phyloP scores from a whole-genome alignment of 2,888 invertebrate species.

The Ligdia adustata region DNA sequence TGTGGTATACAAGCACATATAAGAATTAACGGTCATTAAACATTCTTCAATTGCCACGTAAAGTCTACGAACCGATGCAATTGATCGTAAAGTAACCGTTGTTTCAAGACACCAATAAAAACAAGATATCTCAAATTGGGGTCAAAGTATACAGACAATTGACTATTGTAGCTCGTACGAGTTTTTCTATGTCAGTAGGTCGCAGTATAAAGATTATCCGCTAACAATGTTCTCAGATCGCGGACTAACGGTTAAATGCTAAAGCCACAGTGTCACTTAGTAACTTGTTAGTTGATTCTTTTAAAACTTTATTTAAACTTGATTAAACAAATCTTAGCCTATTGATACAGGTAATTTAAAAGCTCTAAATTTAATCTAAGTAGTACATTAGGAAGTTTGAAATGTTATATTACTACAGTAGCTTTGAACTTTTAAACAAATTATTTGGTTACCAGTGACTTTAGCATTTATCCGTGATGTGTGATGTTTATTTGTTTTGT shows the following conservation, averaged over 20 bases:
- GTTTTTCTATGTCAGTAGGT: constrained; percentile 50
- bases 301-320: too few species aligned
- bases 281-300: neutral
- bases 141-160: constrained; percentile 38
- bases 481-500: constrained; percentile 45
- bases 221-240: constrained; percentile 43
- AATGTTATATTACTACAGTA: too few species aligned
- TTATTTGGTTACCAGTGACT: neutral
- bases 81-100: neutral
- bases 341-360: too few species aligned
- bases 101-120: constrained; percentile 7
- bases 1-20: too few species aligned
- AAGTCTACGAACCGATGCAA: too few species aligned
- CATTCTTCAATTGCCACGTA: too few species aligned
- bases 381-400: too few species aligned
- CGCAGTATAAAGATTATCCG: constrained; percentile 38
- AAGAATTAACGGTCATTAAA: too few species aligned
- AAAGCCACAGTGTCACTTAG: constrained; percentile 17
- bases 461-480: constrained; percentile 35
- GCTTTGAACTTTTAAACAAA: too few species aligned
- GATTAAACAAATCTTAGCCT: too few species aligned
- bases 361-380: too few species aligned
- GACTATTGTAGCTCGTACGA: constrained; percentile 44
- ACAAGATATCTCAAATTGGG: constrained; percentile 17
- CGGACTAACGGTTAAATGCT: constrained; percentile 39